Percentiles rank a stretch among this genome's conserved stretches.
Evolutionary conservation across 2,797 vertebrate species (phyloP).

Genomic region (Leptodactylus fallax): DNA sequence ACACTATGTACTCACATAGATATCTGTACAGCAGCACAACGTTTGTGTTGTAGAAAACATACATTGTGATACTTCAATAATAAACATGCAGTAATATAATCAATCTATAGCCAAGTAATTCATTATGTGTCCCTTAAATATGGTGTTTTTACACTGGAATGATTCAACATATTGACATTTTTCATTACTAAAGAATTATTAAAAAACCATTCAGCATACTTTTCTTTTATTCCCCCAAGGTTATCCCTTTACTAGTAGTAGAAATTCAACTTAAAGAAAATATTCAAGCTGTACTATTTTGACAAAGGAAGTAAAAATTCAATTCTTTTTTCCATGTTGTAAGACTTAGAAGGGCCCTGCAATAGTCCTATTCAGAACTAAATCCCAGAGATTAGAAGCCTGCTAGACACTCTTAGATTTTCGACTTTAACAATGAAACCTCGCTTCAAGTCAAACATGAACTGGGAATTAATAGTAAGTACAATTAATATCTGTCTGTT

Average conservation of each 20-base stretch:
- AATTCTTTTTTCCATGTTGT: conserved; percentile 19
- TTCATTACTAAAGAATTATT: conserved; percentile 18
- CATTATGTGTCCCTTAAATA: conserved; percentile 6
- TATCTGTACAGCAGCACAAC: background rate
- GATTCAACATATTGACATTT: conserved; percentile 20
- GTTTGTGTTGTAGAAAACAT: background rate
- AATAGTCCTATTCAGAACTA: conserved; percentile 38
- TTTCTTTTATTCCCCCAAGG: conserved; percentile 8
- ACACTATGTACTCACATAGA: conserved; percentile 10
- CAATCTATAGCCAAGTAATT: background rate
- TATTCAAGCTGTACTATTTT: conserved; percentile 42
- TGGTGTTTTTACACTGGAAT: conserved; percentile 7
- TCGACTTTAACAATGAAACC: conserved; percentile 11
- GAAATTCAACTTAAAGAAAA: conserved; percentile 36
- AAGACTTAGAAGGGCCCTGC: conserved; percentile 4
- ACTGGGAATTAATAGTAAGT: conserved; percentile 36
- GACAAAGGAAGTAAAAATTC: conserved; percentile 40
- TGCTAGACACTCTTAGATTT: conserved; percentile 19
- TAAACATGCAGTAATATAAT: conserved; percentile 5
- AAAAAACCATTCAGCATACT: background rate
- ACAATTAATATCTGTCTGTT: conserved; percentile 35
- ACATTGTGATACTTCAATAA: conserved; percentile 1
- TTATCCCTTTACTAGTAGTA: conserved; percentile 32
- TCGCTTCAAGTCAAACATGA: conserved; percentile 31
- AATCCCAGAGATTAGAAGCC: conserved; percentile 56